Base-by-base conservation (phyloP, 2,797 vertebrate genomes). In the Allobates femoralis region DNA sequence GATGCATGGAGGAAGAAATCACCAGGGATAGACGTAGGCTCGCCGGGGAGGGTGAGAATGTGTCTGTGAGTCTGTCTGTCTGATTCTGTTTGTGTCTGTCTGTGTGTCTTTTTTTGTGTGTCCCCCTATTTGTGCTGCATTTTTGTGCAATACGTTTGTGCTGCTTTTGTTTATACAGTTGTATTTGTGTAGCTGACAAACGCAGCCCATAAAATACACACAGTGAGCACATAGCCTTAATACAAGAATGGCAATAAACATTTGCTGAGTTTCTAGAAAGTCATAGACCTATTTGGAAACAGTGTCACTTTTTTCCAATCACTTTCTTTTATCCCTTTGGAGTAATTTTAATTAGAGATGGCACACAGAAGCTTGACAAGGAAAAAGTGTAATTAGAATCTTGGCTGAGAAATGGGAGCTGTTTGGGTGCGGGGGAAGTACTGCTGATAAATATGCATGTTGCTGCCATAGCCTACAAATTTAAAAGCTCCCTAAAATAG, bases 371-470 rank as follows among this genome's bases (percentile, higher is more conserved):
- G 69, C 86, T 85, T 85, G 83, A 88, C 86, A 85, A 88, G 83
- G 67, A 77, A 85, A 60, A 85, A 80, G 82, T 88, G 86, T 88
- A 88, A 88, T 88, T 88, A 87, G 82, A 84, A 87, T 85, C 64
- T 88, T 88, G 86, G 83, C 86, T 66, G 78, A 60, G 83, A 75
- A 58, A 79, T 50, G 10, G 66, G 75, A 83, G 56, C 83, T 89
- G 88, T 85, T 87, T 89, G 83, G 83, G 86, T 85, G 84, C 86
- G 86, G 76, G 86, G 86, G 86, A 88, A 81, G 86, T 55, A 66
- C n/a, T 69, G 71, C 82, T 88, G 83, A 85, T 88, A 88, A 88
- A 88, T 88, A 85, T 88, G 84, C 73, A 88, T 85, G 76, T 56
- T 80, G 30, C 82, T 88, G 86, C 71, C 75, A 79, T 83, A 83